A percentile compares a stretch with the other conserved stretches of the same genome.
phyloP scores from a whole-genome alignment of 1,140 invertebrate species.

The Chrysomallon squamiferum region DNA sequence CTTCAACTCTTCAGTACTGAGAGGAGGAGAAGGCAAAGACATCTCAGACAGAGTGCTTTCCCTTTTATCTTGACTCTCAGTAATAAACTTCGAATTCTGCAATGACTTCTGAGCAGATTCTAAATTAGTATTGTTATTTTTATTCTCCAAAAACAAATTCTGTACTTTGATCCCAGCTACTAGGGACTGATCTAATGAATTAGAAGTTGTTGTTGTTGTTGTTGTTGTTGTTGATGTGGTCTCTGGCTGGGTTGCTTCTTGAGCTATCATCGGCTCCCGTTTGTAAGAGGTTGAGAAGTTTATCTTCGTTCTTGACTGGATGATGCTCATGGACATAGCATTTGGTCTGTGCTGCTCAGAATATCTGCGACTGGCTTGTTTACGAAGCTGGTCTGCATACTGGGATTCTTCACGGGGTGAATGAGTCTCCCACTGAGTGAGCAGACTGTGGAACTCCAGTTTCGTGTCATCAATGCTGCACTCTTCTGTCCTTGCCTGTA shows the following conservation, averaged over 20 bases:
- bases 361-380: slow-evolving; percentile 36
- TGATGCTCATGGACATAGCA: slow-evolving; percentile 22
- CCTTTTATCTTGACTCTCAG: background rate
- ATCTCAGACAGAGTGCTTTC: slow-evolving; percentile 4
- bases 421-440: slow-evolving; percentile 32
- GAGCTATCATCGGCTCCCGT: slow-evolving; percentile 35
- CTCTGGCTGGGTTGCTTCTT: slow-evolving; percentile 36
- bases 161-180: too few relatives aligned
- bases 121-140: too few relatives aligned
- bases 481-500: slow-evolving; percentile 12
- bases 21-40: background rate
- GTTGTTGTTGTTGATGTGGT: slow-evolving; percentile 3
- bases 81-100: too few relatives aligned
- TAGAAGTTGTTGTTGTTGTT: background rate
- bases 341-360: slow-evolving; percentile 32
- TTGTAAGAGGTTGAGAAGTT: slow-evolving; percentile 45
- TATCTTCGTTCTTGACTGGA: slow-evolving; percentile 26
- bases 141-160: too few relatives aligned
- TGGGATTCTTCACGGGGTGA: slow-evolving; percentile 35
- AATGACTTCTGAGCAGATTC: too few relatives aligned
- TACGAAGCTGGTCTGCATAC: slow-evolving; percentile 46
- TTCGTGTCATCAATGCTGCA: slow-evolving; percentile 19
- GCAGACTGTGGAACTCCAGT: slow-evolving; percentile 19
- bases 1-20: background rate
- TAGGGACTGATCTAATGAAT: background rate